Conservation (phyloP, 1,140 invertebrate species). For the Linepithema humile region DNA sequence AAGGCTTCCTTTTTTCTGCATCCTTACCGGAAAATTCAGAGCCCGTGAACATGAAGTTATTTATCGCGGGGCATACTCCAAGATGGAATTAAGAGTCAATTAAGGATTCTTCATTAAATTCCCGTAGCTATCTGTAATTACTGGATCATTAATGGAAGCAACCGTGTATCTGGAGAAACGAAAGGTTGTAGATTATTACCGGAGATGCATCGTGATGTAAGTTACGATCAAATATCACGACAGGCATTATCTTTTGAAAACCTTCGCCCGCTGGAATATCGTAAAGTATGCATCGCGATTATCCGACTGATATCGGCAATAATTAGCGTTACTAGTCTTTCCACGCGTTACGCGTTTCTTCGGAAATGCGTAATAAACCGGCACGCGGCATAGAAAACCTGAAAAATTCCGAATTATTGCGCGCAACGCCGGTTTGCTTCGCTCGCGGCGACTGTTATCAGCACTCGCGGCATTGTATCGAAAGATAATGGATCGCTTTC, state of each 20-base stretch:
- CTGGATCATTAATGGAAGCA: slow-evolving; percentile 62
- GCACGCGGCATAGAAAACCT: background rate
- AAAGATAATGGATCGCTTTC: slow-evolving; percentile 74
- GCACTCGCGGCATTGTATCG: slow-evolving; percentile 46
- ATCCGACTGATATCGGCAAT: background rate
- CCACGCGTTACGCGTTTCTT: background rate
- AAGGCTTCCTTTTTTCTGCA: slow-evolving; percentile 45
- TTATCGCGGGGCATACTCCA: slow-evolving; percentile 37
- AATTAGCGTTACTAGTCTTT: slow-evolving; percentile 11
- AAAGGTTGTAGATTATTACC: slow-evolving; percentile 52
- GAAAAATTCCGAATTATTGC: background rate
- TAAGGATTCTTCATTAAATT: slow-evolving; percentile 66
- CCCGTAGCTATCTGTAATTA: slow-evolving; percentile 62
- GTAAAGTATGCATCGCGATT: slow-evolving; percentile 12
- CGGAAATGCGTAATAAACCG: background rate
- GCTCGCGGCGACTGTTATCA: slow-evolving; percentile 35
- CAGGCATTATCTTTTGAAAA: slow-evolving; percentile 3
- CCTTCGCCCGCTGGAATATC: background rate
- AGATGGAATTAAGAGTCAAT: slow-evolving; percentile 65
- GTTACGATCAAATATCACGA: slow-evolving; percentile 43
- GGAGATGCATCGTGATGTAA: slow-evolving; percentile 36
- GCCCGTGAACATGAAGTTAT: slow-evolving; percentile 48
- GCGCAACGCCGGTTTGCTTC: background rate
- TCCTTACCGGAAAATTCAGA: slow-evolving; percentile 57
- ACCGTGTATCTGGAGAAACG: slow-evolving; percentile 48